Base-by-base conservation (phyloP, 2,888 invertebrate species). In the Agonopterix subpropinquella region DNA sequence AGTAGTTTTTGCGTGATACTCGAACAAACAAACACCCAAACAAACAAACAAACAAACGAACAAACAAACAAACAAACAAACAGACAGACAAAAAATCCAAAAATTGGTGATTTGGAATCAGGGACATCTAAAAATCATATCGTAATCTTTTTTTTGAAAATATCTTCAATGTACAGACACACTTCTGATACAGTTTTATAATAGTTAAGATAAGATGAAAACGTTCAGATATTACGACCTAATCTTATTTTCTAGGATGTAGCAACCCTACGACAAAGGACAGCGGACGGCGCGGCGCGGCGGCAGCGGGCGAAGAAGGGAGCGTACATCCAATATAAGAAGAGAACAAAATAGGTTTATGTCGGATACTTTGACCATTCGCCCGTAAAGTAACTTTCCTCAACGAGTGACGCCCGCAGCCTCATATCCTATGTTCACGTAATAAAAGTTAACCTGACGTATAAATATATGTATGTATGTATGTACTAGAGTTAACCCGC, bases 271-370 rank as follows among this genome's bases (percentile, higher is more conserved):
- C 36, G 52, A 53, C 61, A 70, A 70, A 77, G 82, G 81, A 78
- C 78, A 78, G 73, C 73, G 76, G 73, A 70, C 77, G 62, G n/a
- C n/a, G n/a, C n/a, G n/a, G n/a, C n/a, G n/a, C n/a, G n/a, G 61
- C 64, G 65, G 28, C 28, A 28, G 28, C 28, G 58, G 64, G 77
- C 67, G 73, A 80, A 80, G 84, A 84, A 82, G 83, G 84, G 85
- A 80, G 77, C 74, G 81, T 70, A 84, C 79, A 85, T 87, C 83
- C 85, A 87, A 88, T 87, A 87, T 87, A 87, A 88, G 87, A 88
- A 87, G 82, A 86, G 84, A 86, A 86, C 86, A 85, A 88, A 88
- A 88, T 88, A 86, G 87, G 86, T 88, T 88, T 88, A 88, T 85
- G 86, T 84, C 80, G 80, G 83, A 86, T 82, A 87, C 88, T 88